A percentile compares a stretch with the other conserved stretches of the same genome.
These are phyloP conservation scores for Nansenia antarctica DNA, from an alignment of 2,113 vertebrate species.

Conservation along the genomic window DNA sequence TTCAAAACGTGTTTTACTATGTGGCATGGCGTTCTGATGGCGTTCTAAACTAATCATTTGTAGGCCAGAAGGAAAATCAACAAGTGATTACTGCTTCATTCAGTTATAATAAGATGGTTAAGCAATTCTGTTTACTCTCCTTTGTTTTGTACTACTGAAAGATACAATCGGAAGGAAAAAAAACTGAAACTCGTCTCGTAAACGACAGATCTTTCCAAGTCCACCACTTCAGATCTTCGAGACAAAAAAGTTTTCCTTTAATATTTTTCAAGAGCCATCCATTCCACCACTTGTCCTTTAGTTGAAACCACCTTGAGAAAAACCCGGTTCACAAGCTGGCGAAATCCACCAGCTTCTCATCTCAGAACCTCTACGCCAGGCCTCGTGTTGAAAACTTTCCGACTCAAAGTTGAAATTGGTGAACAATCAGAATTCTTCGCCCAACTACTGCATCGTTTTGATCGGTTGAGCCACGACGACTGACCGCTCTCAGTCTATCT, in stretches of 20 bases:
- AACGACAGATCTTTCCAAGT: conserved; percentile 70
- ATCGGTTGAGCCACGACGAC: conserved; percentile 38
- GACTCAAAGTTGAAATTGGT: conserved; percentile 75
- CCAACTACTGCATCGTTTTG: not conserved
- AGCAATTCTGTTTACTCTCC: conserved; percentile 46
- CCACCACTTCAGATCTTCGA: conserved; percentile 76
- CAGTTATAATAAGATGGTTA: conserved; percentile 67
- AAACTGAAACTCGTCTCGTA: conserved; percentile 53
- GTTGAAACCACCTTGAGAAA: conserved; percentile 78
- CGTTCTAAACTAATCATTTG: not conserved
- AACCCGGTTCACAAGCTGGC: conserved; percentile 73
- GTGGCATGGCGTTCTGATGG: not conserved
- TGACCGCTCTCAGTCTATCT: conserved; percentile 37
- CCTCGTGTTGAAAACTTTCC: conserved; percentile 76
- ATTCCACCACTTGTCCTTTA: conserved; percentile 49
- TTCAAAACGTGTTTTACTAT: not conserved
- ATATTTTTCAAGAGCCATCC: conserved; percentile 30
- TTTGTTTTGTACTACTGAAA: conserved; percentile 38
- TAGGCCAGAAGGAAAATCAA: conserved; percentile 52
- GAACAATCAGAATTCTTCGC: conserved; percentile 19
- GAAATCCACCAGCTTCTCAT: conserved; percentile 49
- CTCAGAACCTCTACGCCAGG: conserved; percentile 53
- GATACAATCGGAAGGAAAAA: conserved; percentile 44
- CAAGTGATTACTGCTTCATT: conserved; percentile 62
- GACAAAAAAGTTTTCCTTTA: conserved; percentile 68